Conservation (phyloP, 2,888 invertebrate genomes). For the Zygothrica quintamaculata region DNA sequence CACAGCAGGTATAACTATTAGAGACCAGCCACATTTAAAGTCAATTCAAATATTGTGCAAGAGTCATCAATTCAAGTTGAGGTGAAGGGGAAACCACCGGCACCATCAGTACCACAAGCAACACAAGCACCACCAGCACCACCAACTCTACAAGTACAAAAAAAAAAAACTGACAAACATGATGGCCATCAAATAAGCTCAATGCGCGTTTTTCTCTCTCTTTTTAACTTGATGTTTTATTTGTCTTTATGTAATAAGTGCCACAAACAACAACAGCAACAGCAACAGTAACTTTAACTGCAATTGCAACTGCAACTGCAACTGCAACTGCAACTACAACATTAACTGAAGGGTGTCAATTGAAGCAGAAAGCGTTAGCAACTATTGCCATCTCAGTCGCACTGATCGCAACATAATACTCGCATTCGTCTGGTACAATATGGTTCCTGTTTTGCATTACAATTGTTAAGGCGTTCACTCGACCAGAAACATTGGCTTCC, state of each 20-base stretch:
- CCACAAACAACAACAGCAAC: conserved; percentile 12
- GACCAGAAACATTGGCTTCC: conserved; percentile 78
- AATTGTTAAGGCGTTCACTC: conserved; percentile 66
- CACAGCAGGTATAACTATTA: conserved; percentile 17
- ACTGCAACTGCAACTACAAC: conserved; percentile 29
- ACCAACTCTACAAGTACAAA: no score
- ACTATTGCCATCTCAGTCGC: conserved; percentile 24
- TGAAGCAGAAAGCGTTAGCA: conserved; percentile 70
- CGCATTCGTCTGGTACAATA: conserved; percentile 56
- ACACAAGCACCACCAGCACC: no score
- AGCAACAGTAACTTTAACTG: conserved; percentile 41
- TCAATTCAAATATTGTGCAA: conserved; percentile 58
- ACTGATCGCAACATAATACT: conserved; percentile 11
- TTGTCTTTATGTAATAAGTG: conserved; percentile 61
- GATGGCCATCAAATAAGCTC: conserved; percentile 44
- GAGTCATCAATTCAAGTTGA: conserved; percentile 11
- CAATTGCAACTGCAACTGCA: conserved; percentile 40
- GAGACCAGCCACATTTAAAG: conserved; percentile 11
- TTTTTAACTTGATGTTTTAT: conserved; percentile 35
- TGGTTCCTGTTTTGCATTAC: conserved; percentile 76
- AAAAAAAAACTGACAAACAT: conserved; percentile 23
- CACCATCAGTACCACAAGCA: background rate
- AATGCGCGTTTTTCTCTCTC: conserved; percentile 41
- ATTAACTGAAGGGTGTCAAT: conserved; percentile 70
- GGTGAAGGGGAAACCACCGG: conserved; percentile 32